These are phyloP conservation scores for Sphenodon punctatus DNA, from an alignment of 2,797 vertebrate species.

Conservation along the genomic window DNA sequence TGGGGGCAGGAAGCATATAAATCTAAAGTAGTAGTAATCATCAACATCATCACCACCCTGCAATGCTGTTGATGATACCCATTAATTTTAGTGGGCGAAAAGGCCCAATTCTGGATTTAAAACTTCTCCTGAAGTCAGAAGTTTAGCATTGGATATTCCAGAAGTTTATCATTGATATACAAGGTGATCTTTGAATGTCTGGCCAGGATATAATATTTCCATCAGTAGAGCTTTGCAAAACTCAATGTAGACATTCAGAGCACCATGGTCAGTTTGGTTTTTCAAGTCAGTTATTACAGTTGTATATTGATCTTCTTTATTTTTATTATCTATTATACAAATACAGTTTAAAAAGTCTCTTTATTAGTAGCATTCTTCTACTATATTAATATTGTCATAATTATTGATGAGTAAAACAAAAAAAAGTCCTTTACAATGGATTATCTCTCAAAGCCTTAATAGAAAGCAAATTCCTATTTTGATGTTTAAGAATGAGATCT, in stretches of 20 bases:
- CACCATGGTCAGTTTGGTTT: slow-evolving; percentile 11
- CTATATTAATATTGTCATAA: slow-evolving; percentile 22
- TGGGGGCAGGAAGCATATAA: no score
- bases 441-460: slow-evolving; percentile 33
- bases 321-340: slow-evolving; percentile 36
- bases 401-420: slow-evolving; percentile 26
- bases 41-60: no score
- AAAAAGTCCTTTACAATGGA: slow-evolving; percentile 17
- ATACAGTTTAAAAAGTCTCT: slow-evolving; percentile 5
- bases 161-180: no score
- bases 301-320: slow-evolving; percentile 38
- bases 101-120: not conserved
- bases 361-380: slow-evolving; percentile 23
- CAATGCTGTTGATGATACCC: no score
- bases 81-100: not conserved
- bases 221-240: slow-evolving; percentile 11
- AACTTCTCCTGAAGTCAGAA: slow-evolving; percentile 11
- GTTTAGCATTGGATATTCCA: slow-evolving; percentile 21
- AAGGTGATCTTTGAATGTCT: slow-evolving; percentile 25
- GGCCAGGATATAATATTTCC: not conserved
- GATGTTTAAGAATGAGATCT: slow-evolving; percentile 24
- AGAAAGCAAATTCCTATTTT: slow-evolving; percentile 7
- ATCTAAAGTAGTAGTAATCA: no score
- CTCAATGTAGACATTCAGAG: slow-evolving; percentile 30
- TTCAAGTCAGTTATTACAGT: slow-evolving; percentile 27